A percentile compares a stretch with the other conserved stretches of the same genome.
phyloP scores from a whole-genome alignment of 1,140 invertebrate genomes.

The Drosophila saltans region DNA sequence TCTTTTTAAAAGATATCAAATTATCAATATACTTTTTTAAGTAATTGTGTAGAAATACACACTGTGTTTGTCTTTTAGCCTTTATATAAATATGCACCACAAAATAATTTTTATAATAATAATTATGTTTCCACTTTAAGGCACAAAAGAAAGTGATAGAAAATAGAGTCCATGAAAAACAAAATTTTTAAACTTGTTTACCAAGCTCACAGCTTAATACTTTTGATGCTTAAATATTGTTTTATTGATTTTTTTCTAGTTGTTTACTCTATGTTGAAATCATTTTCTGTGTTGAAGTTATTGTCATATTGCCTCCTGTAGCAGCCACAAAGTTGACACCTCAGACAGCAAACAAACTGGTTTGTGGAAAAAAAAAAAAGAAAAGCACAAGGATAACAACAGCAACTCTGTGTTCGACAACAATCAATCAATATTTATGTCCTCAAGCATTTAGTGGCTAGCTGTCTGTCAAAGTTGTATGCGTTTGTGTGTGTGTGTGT shows the following conservation, averaged over 20 bases:
- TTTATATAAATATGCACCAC: too few relatives aligned
- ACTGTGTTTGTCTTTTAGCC: too few relatives aligned
- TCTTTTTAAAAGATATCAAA: too few relatives aligned
- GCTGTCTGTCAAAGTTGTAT: conserved; percentile 57
- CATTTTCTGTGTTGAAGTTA: conserved; percentile 16
- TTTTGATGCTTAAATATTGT: background rate
- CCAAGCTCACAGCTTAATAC: background rate
- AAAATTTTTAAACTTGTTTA: too few relatives aligned
- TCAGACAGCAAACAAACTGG: conserved; percentile 54
- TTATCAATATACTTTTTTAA: too few relatives aligned
- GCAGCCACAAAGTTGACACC: conserved; percentile 72
- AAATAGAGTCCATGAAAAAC: too few relatives aligned
- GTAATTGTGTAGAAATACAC: too few relatives aligned
- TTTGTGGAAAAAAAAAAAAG: conserved; percentile 17
- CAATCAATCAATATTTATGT: conserved; percentile 81
- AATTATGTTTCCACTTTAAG: too few relatives aligned
- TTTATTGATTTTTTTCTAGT: background rate
- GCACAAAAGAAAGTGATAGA: too few relatives aligned
- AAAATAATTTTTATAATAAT: too few relatives aligned
- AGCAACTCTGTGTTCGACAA: conserved; percentile 59
- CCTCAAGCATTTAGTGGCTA: conserved; percentile 59
- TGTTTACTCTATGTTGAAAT: conserved; percentile 1
- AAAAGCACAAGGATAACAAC: conserved; percentile 23
- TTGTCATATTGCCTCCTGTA: conserved; percentile 31
- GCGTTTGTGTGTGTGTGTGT: conserved; percentile 10